Percentiles rank a stretch among this genome's conserved stretches.
Evolutionary conservation across 2,113 vertebrate species (phyloP).

Genomic region (Psophia crepitans): DNA sequence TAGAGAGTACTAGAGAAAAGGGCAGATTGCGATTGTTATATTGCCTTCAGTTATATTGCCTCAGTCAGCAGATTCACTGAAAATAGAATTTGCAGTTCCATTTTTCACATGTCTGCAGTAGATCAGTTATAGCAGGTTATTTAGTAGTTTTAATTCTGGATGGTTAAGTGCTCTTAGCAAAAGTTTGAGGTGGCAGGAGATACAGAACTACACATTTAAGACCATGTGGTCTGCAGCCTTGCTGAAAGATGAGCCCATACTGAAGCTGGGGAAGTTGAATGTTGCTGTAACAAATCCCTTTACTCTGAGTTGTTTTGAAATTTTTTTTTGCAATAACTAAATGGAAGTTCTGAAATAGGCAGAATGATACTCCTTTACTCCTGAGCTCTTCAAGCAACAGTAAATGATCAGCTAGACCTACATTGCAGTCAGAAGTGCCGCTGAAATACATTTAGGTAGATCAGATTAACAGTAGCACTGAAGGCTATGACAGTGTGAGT

Average conservation of each 20-base stretch:
- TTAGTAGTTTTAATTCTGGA: background rate
- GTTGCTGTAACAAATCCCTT: background rate
- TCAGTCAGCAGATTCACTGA: background rate
- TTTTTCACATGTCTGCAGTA: background rate
- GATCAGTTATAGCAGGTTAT: background rate
- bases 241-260: background rate
- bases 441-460: background rate
- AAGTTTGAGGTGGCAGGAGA: background rate
- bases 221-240: background rate
- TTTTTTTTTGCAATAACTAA: background rate
- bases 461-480: background rate
- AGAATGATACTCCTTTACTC: background rate
- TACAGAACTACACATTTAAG: background rate
- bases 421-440: background rate
- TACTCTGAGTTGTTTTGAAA: background rate
- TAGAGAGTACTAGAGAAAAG: conserved; percentile 29
- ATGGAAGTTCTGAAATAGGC: background rate
- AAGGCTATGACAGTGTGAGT: background rate
- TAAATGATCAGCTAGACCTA: background rate
- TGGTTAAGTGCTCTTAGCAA: background rate
- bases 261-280: background rate
- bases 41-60: no score
- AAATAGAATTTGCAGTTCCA: background rate
- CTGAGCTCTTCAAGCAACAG: background rate
- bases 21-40: background rate